Evolutionary conservation across 2,797 vertebrate genomes (phyloP).

Genomic region (Parauchenoglanis punctatus): DNA sequence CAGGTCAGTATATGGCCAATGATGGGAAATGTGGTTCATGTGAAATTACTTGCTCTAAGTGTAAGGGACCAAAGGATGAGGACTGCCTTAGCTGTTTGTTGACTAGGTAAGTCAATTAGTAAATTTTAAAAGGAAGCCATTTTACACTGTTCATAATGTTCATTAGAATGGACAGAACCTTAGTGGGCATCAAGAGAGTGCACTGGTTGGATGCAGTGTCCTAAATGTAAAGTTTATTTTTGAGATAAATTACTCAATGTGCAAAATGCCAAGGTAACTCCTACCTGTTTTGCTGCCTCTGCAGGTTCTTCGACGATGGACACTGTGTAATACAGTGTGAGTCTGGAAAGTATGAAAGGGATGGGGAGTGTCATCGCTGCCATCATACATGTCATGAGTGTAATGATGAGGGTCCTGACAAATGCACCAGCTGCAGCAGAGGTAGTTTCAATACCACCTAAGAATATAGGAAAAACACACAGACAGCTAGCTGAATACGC

Average conservation of each 20-base stretch:
- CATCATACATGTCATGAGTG: slow-evolving; percentile 87
- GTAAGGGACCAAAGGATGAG: slow-evolving; percentile 78
- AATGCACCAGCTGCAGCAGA: slow-evolving; percentile 83
- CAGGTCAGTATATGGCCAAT: slow-evolving; percentile 81
- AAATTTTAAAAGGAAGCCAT: not conserved
- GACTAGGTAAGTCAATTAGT: slow-evolving; percentile 69
- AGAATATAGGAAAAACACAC: not conserved
- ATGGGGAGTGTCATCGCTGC: slow-evolving; percentile 80
- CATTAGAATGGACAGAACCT: not conserved
- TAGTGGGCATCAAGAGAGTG: not conserved
- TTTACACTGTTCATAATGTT: not conserved
- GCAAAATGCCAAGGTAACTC: not conserved
- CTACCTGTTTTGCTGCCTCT: not conserved
- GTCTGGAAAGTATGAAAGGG: slow-evolving; percentile 74
- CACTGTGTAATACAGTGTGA: slow-evolving; percentile 77
- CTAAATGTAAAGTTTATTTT: not conserved
- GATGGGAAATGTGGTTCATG: slow-evolving; percentile 77
- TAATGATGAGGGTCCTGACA: slow-evolving; percentile 78
- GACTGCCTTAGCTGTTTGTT: slow-evolving; percentile 80
- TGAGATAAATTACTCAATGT: not conserved
- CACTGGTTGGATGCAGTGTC: not conserved
- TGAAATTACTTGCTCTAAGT: slow-evolving; percentile 80
- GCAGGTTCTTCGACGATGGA: slow-evolving; percentile 83
- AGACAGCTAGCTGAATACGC: not conserved
- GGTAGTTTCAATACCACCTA: slow-evolving; percentile 70